Conservation (phyloP, 2,797 vertebrate species). For the Tiaroga cobitis region DNA sequence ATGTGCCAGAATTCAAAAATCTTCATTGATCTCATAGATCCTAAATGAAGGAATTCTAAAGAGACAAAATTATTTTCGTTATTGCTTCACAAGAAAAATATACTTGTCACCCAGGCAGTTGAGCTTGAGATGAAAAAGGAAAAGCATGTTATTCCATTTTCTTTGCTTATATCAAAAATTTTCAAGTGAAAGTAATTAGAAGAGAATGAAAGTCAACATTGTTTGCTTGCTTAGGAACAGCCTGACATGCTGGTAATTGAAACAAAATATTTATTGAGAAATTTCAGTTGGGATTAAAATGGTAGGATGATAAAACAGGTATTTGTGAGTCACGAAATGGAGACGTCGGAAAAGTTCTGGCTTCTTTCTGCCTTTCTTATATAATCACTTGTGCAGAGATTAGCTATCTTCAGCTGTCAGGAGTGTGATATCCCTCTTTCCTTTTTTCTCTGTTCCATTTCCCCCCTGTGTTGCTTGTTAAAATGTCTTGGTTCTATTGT, state of each 20-base stretch:
- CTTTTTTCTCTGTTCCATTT: slow-evolving; percentile 33
- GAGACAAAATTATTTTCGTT: slow-evolving; percentile 31
- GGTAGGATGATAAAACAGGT: background rate
- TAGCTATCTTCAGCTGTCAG: background rate
- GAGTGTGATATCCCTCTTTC: background rate
- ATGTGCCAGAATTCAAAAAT: slow-evolving; percentile 42
- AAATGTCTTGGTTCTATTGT: slow-evolving; percentile 47
- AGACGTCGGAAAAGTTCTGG: background rate
- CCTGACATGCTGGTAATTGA: slow-evolving; percentile 21
- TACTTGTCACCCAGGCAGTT: slow-evolving; percentile 32
- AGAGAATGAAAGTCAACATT: slow-evolving; percentile 28
- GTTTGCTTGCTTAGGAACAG: slow-evolving; percentile 33
- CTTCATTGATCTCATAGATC: slow-evolving; percentile 26
- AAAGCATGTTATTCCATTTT: slow-evolving; percentile 38
- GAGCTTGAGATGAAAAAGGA: slow-evolving; percentile 11
- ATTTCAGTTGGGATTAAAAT: slow-evolving; percentile 39
- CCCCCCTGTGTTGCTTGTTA: slow-evolving; percentile 42
- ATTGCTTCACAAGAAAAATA: slow-evolving; percentile 34
- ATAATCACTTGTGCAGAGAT: background rate
- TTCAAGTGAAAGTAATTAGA: slow-evolving; percentile 29
- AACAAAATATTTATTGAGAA: slow-evolving; percentile 40
- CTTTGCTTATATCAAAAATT: slow-evolving; percentile 25
- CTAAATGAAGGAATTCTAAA: slow-evolving; percentile 35
- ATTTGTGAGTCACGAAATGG: background rate
- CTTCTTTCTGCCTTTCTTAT: slow-evolving; percentile 1